Evolutionary conservation across 2,113 vertebrate species (phyloP).

Genomic region (Rhea americana): DNA sequence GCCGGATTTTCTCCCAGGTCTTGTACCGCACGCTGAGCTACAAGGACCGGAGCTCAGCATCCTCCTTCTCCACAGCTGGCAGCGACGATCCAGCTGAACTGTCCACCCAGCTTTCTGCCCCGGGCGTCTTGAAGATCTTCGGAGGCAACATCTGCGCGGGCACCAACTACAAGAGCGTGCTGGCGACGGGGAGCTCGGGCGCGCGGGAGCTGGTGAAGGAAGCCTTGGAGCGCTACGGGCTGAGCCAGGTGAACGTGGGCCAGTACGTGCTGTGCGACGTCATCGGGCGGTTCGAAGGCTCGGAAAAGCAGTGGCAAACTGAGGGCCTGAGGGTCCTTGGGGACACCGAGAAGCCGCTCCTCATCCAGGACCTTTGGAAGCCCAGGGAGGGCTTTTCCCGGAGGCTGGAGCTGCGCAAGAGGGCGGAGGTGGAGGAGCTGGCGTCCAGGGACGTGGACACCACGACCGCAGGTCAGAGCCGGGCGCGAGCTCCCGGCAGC

Average conservation of each 20-base stretch:
- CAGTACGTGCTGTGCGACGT: conserved; percentile 91
- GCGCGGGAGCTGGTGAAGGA: conserved; percentile 92
- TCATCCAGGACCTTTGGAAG: conserved; percentile 95
- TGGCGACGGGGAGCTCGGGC: conserved; percentile 89
- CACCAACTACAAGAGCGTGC: conserved; percentile 95
- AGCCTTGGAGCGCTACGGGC: conserved; percentile 90
- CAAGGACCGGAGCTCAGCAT: conserved; percentile 82
- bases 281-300: conserved; percentile 84
- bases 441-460: conserved; percentile 91
- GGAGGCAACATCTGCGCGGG: conserved; percentile 90
- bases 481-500: accelerated
- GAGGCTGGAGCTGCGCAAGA: conserved; percentile 88
- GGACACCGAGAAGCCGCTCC: conserved; percentile 90
- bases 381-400: conserved; percentile 91
- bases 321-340: conserved; percentile 88
- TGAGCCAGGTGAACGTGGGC: conserved; percentile 81
- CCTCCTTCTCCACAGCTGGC: conserved; percentile 55
- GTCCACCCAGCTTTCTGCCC: conserved; percentile 92
- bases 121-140: conserved; percentile 93
- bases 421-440: conserved; percentile 89
- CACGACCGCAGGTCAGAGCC: conserved; percentile 87
- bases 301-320: conserved; percentile 81
- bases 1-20: conserved; percentile 89
- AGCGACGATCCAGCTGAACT: conserved; percentile 90
- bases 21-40: conserved; percentile 92